A percentile compares a stretch with the other conserved stretches of the same genome.
These are phyloP conservation scores for Hyperoplus lanceolatus DNA, from an alignment of 2,797 vertebrate species.

Conservation along the genomic window DNA sequence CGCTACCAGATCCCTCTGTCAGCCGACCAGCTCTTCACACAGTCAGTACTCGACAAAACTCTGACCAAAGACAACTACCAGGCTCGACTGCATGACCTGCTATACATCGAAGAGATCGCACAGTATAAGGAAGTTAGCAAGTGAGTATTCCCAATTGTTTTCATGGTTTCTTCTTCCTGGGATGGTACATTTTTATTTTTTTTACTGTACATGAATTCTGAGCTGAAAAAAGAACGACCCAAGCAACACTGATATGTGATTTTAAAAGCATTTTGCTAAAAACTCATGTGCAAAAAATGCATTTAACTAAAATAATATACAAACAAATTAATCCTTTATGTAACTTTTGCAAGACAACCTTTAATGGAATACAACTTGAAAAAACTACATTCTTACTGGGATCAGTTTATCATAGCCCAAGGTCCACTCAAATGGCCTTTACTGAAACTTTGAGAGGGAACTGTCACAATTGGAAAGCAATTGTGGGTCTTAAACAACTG, in stretches of 20 bases:
- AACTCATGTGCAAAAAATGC: background rate
- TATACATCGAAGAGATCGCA: constrained; percentile 99
- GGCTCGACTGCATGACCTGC: constrained; percentile 96
- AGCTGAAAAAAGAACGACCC: background rate
- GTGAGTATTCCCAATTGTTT: constrained; percentile 84
- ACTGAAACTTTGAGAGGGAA: background rate
- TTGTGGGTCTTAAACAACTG: background rate
- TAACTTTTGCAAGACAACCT: background rate
- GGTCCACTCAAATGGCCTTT: background rate
- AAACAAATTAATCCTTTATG: background rate
- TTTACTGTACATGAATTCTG: background rate
- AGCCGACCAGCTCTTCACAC: constrained; percentile 99
- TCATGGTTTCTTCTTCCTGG: background rate
- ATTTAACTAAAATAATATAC: background rate
- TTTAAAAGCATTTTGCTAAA: constrained; percentile 3
- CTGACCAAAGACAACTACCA: constrained; percentile 97
- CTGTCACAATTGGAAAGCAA: background rate
- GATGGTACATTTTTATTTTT: background rate
- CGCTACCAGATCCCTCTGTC: constrained; percentile 99
- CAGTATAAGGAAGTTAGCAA: constrained; percentile 99
- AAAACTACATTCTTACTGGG: background rate
- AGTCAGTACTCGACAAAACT: constrained; percentile 97
- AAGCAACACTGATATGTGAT: background rate
- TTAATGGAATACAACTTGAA: background rate
- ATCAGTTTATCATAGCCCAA: background rate